Conservation (phyloP, 2,113 vertebrate species). For the Nipponia nippon region DNA sequence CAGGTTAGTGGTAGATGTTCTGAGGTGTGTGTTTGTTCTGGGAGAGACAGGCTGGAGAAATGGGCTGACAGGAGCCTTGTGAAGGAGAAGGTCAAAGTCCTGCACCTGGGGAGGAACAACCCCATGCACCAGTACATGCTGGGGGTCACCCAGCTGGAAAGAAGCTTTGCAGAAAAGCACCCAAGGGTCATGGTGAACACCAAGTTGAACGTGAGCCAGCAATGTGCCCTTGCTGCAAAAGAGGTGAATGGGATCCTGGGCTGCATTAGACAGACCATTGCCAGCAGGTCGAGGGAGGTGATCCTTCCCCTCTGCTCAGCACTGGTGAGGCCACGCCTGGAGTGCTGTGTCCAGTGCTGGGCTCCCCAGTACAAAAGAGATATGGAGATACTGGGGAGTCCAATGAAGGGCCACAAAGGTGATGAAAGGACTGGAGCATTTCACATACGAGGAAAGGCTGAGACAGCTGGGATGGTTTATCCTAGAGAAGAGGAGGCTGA, state of each 20-base stretch:
- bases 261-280: not conserved
- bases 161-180: not conserved
- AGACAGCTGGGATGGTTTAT: not conserved
- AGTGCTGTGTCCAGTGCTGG: not conserved
- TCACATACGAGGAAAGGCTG: not conserved
- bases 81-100: not conserved
- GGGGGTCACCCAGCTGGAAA: not conserved
- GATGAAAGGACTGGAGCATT: not conserved
- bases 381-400: not conserved
- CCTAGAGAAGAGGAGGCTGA: not conserved
- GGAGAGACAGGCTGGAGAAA: not conserved
- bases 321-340: not conserved
- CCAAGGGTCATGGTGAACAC: not conserved
- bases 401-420: not conserved
- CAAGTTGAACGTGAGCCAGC: not conserved
- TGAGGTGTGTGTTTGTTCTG: not conserved
- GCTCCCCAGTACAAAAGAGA: not conserved
- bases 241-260: not conserved
- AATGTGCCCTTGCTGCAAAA: not conserved
- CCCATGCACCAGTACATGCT: not conserved
- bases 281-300: not conserved
- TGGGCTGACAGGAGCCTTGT: not conserved
- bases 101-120: not conserved
- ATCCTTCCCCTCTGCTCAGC: not conserved
- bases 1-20: not conserved